A percentile compares a stretch with the other conserved stretches of the same genome.
Conservation (phyloP, 2,888 invertebrate species). For the Polyommatus iphigenia region DNA sequence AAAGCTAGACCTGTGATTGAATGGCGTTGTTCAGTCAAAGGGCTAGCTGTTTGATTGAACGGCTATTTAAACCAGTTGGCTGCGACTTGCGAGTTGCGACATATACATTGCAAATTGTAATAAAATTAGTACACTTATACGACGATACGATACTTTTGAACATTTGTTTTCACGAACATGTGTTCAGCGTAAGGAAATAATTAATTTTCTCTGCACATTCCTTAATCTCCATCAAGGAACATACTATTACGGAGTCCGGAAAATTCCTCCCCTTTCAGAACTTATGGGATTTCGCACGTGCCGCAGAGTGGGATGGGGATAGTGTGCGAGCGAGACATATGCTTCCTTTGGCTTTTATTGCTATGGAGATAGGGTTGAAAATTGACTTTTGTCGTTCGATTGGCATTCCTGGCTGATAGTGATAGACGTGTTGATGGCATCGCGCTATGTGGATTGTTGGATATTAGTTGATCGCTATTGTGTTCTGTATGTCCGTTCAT, state of each 20-base stretch:
- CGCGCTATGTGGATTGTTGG: not conserved
- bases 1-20: too few relatives aligned
- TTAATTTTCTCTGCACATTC: constrained; percentile 21
- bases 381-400: not conserved
- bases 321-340: not conserved
- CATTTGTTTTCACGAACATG: not conserved
- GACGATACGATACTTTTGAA: not conserved
- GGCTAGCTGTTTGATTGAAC: too few relatives aligned
- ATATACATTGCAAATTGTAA: too few relatives aligned
- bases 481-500: not conserved
- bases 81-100: too few relatives aligned
- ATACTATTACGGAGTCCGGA: constrained; percentile 35
- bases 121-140: not conserved
- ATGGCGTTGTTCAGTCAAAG: too few relatives aligned
- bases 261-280: constrained; percentile 34
- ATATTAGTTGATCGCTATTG: constrained; percentile 14
- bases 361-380: not conserved
- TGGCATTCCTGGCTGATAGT: constrained; percentile 11
- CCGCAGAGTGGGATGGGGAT: not conserved
- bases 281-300: constrained; percentile 33
- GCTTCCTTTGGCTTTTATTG: not conserved
- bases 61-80: too few relatives aligned
- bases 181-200: not conserved
- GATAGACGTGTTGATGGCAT: constrained; percentile 8
- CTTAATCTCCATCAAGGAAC: constrained; percentile 37